Conservation (phyloP, 2,797 vertebrate genomes). For the Myripristis murdjan region DNA sequence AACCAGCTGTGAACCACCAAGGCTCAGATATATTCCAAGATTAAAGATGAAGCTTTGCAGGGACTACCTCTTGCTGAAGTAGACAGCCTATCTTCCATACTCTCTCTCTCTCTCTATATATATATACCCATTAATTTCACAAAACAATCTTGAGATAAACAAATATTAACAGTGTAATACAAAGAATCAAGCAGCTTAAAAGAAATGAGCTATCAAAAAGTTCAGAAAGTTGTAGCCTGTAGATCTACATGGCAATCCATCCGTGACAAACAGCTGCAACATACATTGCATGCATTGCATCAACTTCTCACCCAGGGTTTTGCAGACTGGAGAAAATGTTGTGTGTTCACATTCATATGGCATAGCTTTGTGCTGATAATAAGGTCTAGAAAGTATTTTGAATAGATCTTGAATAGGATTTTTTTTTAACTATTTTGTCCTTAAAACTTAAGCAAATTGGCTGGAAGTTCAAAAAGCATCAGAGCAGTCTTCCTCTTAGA, state of each 20-base stretch:
- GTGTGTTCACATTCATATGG: no score
- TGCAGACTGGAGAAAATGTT: neutral
- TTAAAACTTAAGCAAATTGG: no score
- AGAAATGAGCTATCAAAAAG: neutral
- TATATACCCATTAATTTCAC: no score
- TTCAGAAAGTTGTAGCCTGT: neutral
- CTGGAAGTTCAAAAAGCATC: no score
- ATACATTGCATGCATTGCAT: constrained; percentile 8
- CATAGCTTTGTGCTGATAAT: neutral
- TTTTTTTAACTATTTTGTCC: neutral
- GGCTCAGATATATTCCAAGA: neutral
- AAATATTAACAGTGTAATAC: no score
- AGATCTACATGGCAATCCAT: neutral
- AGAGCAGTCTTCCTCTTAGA: no score
- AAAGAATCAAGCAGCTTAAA: neutral
- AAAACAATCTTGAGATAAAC: no score
- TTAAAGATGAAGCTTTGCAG: neutral
- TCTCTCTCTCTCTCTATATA: neutral
- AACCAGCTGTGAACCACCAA: neutral
- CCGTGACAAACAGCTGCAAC: neutral
- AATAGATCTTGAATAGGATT: no score
- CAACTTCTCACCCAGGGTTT: neutral
- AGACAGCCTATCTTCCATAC: neutral
- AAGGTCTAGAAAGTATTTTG: neutral
- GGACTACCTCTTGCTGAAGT: neutral